Base-by-base conservation (phyloP, 2,888 invertebrate species). In the Psylliodes chrysocephalus region DNA sequence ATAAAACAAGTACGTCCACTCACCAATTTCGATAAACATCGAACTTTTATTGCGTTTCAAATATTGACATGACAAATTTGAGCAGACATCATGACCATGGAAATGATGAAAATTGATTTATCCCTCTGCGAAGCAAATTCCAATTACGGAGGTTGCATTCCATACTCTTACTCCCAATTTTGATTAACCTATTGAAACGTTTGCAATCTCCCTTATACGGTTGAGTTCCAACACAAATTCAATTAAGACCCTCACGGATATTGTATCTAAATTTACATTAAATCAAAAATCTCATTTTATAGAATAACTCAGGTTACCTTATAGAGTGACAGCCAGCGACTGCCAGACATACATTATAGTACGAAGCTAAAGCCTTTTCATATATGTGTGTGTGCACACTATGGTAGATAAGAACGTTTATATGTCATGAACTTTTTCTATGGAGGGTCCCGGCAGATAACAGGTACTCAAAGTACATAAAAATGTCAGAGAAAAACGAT, bases 51-150 rank as follows among this genome's bases (percentile, higher is more conserved):
- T 46, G 10, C 10, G n/a, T 25, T 22, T 22, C 25, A 22, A 49
- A 28, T 8, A 30, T 49, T 15, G 49, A 49, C 12, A 15, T 1
- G 7, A 17, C 28, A 4, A 49, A 49, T 46, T 46, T 46, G n/a
- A 25, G n/a, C 46, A 22, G 46, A 46, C 46, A 25, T 46, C n/a
- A 25, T 12, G 22, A n/a, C 19, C 46, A 46, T 46, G 22, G 46
- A 46, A 46, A 46, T 46, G 22, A 22, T 30, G 49, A 30, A 49
- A 49, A 49, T 49, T 49, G 49, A 49, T 25, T 49, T 49, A 49
- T 49, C 25, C 28, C 1, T 49, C 49, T 49, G 15, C 10, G 28
- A 47, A 42, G 47, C 22, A n/a, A 35, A 14, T 52, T 35, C 33
- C 52, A 52, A 38, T 52, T 22, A 52, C 38, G 2, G 49, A 15